Evolutionary conservation across 2,888 invertebrate genomes (phyloP), one percentile per base, ranked within the genome.

Genomic region (Kuschelorhynchus macadamiae): DNA sequence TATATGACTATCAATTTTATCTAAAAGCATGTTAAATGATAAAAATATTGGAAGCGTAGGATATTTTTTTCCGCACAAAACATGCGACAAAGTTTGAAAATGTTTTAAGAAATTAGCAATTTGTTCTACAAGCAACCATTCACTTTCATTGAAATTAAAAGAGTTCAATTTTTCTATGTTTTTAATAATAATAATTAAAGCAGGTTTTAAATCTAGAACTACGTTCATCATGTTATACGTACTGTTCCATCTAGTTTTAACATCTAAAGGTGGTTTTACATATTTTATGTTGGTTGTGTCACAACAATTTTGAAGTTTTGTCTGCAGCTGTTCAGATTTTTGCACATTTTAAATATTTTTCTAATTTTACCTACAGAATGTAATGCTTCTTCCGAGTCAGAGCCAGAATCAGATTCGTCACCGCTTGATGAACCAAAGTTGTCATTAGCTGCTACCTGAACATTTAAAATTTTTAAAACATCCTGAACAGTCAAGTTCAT

Each of bases 401-500:
- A n/a, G n/a, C n/a, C n/a, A n/a, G n/a, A n/a, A n/a, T n/a, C n/a
- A n/a, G n/a, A n/a, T n/a, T n/a, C n/a, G n/a, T n/a, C n/a, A n/a
- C n/a, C n/a, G n/a, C n/a, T n/a, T n/a, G n/a, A n/a, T n/a, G n/a
- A n/a, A n/a, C n/a, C n/a, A n/a, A n/a, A 25, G 25, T 25, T 25
- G 25, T 25, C 25, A 25, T 25, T 25, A 25, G 3, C 25, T 5
- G 25, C 7, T 25, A 25, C 7, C 4, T 3, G 25, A 25, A 3
- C 3, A 5, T 25, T 25, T 25, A 25, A 7, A 5, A 25, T 5
- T 25, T 25, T 25, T 7, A 25, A 21, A 9, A 47, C 12, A 20
- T 75, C 75, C 62, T 78, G 72, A 12, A 77, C 75, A 8, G 53
- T 75, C 14, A 76, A 59, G 52, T 79, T 78, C 41, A 77, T 32